Conservation (phyloP, 2,113 vertebrate genomes). For the Pterophyllum scalare region DNA sequence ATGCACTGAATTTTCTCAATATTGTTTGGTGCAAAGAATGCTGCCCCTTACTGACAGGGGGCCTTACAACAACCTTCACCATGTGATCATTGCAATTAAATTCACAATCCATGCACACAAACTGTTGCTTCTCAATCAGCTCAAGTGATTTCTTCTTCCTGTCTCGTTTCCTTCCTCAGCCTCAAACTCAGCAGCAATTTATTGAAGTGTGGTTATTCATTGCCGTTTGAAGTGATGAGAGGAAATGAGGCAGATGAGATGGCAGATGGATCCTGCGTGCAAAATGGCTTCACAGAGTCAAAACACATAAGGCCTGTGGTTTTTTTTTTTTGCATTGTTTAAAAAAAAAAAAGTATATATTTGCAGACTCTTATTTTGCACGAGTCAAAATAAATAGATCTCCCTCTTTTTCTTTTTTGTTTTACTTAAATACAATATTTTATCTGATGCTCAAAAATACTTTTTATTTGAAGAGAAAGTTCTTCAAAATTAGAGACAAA, state of each 20-base stretch:
- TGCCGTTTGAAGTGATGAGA: conserved; percentile 25
- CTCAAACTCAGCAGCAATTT: conserved; percentile 14
- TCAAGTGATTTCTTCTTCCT: conserved; percentile 27
- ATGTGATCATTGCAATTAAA: conserved; percentile 53
- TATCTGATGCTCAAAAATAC: conserved; percentile 78
- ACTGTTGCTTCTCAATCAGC: conserved; percentile 45
- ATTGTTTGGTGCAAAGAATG: conserved; percentile 62
- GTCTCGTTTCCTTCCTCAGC: conserved; percentile 46
- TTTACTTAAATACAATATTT: conserved; percentile 82
- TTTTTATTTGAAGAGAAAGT: conserved; percentile 69
- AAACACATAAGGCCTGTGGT: conserved; percentile 75
- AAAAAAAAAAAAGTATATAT: conserved; percentile 82
- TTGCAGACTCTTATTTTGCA: conserved; percentile 68
- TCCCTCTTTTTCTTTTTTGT: conserved; percentile 67
- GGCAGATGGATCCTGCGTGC: conserved; percentile 72
- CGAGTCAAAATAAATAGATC: conserved; percentile 82
- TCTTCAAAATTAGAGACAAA: conserved; percentile 70
- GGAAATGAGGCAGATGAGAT: conserved; percentile 61
- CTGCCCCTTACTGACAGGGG: conserved; percentile 36
- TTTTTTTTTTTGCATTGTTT: conserved; percentile 85
- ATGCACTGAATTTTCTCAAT: conserved; percentile 78
- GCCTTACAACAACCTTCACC: conserved; percentile 25
- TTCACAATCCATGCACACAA: conserved; percentile 66
- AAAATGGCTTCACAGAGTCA: conserved; percentile 83
- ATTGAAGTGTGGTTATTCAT: conserved; percentile 24